Conservation (phyloP, 2,797 vertebrate species). For the Columba guinea region DNA sequence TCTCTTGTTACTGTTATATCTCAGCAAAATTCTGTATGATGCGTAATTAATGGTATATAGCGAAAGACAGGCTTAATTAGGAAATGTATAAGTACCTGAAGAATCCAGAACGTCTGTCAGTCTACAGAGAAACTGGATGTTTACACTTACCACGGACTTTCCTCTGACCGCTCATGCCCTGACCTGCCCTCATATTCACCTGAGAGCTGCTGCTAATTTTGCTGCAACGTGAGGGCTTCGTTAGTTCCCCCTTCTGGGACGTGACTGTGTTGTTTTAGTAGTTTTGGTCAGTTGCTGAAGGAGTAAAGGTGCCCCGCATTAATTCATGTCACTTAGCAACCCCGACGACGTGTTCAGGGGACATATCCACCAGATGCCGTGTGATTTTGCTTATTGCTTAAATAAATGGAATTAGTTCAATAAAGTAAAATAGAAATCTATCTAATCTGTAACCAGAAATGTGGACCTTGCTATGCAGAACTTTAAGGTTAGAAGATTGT, state of each 20-base stretch:
- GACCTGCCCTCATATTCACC: fast-evolving
- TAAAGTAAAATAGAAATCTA: background rate
- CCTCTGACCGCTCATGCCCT: background rate
- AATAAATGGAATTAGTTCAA: background rate
- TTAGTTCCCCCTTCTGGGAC: background rate
- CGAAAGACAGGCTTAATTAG: fast-evolving
- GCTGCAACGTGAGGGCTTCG: background rate
- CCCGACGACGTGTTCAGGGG: background rate
- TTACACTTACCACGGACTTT: fast-evolving
- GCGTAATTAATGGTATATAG: background rate
- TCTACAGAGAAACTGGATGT: background rate
- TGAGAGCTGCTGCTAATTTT: background rate
- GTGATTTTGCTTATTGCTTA: background rate
- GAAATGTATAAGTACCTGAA: background rate
- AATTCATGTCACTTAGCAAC: background rate
- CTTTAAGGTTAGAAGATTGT: background rate
- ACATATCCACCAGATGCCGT: background rate
- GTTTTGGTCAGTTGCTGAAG: background rate
- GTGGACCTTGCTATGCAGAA: background rate
- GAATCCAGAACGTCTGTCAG: fast-evolving
- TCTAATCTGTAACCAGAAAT: background rate
- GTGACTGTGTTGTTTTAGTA: fast-evolving
- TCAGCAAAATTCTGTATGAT: background rate
- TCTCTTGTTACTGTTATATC: background rate
- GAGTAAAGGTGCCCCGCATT: fast-evolving